Conservation (phyloP, 1,140 invertebrate species). For the Trichonephila clavipes region DNA sequence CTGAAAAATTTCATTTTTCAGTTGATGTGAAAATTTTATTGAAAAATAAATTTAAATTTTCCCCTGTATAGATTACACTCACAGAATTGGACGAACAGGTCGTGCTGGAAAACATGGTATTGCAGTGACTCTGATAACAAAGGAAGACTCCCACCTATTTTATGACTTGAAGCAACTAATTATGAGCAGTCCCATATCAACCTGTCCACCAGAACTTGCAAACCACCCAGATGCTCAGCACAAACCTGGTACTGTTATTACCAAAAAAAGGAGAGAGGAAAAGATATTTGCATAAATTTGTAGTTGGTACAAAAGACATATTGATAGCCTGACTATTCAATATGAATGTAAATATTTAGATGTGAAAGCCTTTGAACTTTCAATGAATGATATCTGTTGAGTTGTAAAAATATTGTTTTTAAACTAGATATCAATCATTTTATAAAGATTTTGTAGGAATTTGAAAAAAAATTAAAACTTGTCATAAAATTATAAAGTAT, state of each 20-base stretch:
- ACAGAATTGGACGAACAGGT: conserved; percentile 99
- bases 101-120: conserved; percentile 98
- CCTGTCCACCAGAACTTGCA: conserved; percentile 96
- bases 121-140: conserved; percentile 97
- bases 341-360: not conserved
- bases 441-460: not conserved
- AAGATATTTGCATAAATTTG: conserved; percentile 81
- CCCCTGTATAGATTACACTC: conserved; percentile 93
- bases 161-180: conserved; percentile 98
- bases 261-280: conserved; percentile 96
- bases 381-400: too few relatives aligned
- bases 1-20: too few relatives aligned
- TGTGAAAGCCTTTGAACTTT: too few relatives aligned
- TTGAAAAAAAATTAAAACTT: not conserved
- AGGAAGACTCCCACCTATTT: conserved; percentile 96
- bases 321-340: not conserved
- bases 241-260: conserved; percentile 96
- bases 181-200: conserved; percentile 93
- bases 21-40: too few relatives aligned
- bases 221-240: conserved; percentile 99
- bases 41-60: not conserved
- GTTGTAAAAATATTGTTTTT: too few relatives aligned
- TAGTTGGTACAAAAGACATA: not conserved
- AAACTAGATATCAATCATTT: too few relatives aligned
- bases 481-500: not conserved